phyloP scores from a whole-genome alignment of 2,888 invertebrate genomes.

The Belgica antarctica region DNA sequence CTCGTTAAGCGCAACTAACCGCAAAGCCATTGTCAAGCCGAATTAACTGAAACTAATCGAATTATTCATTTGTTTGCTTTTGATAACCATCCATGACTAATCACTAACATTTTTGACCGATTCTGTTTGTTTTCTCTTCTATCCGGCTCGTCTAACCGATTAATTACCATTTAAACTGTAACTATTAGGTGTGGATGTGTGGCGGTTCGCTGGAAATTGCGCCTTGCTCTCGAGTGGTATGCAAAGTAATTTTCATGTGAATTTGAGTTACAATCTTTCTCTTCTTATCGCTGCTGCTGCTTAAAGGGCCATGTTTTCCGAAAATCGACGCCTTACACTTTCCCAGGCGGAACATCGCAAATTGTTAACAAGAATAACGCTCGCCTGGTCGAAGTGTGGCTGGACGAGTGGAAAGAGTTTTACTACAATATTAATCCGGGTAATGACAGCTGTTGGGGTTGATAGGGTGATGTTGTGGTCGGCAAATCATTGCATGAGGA shows the following conservation, averaged over 20 bases:
- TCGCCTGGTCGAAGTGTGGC: slow-evolving; percentile 97
- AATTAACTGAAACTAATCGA: neutral
- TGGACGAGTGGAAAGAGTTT: slow-evolving; percentile 98
- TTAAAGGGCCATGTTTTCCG: slow-evolving; percentile 89
- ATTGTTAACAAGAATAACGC: slow-evolving; percentile 99
- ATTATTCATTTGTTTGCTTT: neutral
- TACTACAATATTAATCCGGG: slow-evolving; percentile 99
- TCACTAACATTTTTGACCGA: neutral
- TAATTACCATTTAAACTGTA: neutral
- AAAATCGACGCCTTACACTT: slow-evolving; percentile 96
- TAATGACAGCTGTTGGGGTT: slow-evolving; percentile 53
- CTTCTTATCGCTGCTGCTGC: no score
- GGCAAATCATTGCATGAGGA: no score
- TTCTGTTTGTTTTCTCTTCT: neutral
- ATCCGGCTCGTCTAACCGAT: neutral
- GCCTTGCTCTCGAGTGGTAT: slow-evolving; percentile 84
- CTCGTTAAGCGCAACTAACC: slow-evolving; percentile 4
- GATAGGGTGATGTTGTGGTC: neutral
- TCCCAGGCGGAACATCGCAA: slow-evolving; percentile 95
- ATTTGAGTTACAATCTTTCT: no score
- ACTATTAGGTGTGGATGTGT: slow-evolving; percentile 93
- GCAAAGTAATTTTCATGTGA: neutral
- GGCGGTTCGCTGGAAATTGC: slow-evolving; percentile 91
- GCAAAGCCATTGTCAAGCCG: neutral
- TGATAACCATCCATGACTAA: neutral